These are phyloP conservation scores for Diorhabda carinulata DNA, from an alignment of 1,140 invertebrate genomes.

Conservation along the genomic window DNA sequence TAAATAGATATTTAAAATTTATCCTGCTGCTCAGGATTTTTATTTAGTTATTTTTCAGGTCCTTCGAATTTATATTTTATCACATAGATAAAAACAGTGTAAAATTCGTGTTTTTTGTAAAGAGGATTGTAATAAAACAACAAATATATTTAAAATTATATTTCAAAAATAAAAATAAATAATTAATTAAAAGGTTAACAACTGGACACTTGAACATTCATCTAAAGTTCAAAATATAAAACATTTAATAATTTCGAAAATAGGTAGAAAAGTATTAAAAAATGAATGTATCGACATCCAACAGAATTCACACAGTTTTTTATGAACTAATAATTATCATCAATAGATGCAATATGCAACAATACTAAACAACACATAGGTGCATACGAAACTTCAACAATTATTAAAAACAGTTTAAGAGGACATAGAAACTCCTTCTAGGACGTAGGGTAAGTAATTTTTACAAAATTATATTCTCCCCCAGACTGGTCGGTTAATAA, in stretches of 20 bases:
- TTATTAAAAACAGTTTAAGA: constrained; percentile 23
- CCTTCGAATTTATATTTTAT: constrained; percentile 6
- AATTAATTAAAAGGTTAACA: constrained; percentile 26
- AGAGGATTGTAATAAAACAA: background rate
- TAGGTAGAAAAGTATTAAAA: background rate
- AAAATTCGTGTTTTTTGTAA: background rate
- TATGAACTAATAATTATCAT: constrained; percentile 17
- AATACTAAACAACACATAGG: constrained; percentile 27
- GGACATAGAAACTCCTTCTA: constrained; percentile 5
- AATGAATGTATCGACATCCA: constrained; percentile 13
- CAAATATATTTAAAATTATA: constrained; percentile 17
- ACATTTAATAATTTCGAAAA: background rate
- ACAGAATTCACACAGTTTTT: constrained; percentile 10
- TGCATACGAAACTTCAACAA: constrained; percentile 28
- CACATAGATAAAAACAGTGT: background rate
- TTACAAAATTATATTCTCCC: background rate
- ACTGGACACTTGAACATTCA: constrained; percentile 11
- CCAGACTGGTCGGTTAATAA: background rate
- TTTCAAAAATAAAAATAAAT: constrained; percentile 30
- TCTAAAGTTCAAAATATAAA: constrained; percentile 6
- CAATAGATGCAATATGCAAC: constrained; percentile 26
- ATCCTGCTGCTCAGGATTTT: too few species aligned
- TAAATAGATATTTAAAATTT: too few species aligned
- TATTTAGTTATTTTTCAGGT: too few species aligned
- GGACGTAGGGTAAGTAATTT: constrained; percentile 4